Evolutionary conservation across 2,113 vertebrate genomes (phyloP).

Genomic region (Nothobranchius furzeri): DNA sequence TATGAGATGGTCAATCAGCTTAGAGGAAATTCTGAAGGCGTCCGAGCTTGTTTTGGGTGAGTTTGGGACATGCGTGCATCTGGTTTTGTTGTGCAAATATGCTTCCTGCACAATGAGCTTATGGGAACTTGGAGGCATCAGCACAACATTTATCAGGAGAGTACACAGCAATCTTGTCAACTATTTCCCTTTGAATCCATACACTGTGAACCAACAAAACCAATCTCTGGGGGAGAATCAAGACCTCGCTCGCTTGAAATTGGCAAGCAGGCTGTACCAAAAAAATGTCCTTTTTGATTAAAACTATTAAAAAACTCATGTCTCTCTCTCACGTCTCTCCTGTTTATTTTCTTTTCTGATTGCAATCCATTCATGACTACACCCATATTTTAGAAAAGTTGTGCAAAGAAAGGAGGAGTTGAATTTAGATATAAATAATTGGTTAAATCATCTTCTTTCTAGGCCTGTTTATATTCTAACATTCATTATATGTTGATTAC

Average conservation of each 20-base stretch:
- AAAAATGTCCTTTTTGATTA: constrained; percentile 16
- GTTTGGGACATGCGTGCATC: constrained; percentile 11
- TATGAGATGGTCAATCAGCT: constrained; percentile 29
- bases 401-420: background rate
- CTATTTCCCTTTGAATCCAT: constrained; percentile 32
- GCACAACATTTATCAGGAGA: constrained; percentile 46
- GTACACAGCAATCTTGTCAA: constrained; percentile 48
- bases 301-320: constrained; percentile 13
- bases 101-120: constrained; percentile 26
- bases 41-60: constrained; percentile 5
- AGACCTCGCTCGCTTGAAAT: constrained; percentile 4
- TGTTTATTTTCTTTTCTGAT: constrained; percentile 7
- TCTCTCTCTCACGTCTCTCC: background rate
- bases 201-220: constrained; percentile 33
- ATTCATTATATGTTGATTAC: constrained; percentile 25
- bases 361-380: background rate
- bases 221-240: constrained; percentile 28
- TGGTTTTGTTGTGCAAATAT: constrained; percentile 19
- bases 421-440: background rate
- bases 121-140: constrained; percentile 50
- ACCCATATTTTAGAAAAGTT: background rate
- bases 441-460: background rate
- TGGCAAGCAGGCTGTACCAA: constrained; percentile 8
- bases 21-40: constrained; percentile 16
- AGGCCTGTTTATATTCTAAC: constrained; percentile 53